Evolutionary conservation across 2,113 vertebrate genomes (phyloP), one percentile per base, ranked within the genome.

Genomic region (Steatornis caripensis): DNA sequence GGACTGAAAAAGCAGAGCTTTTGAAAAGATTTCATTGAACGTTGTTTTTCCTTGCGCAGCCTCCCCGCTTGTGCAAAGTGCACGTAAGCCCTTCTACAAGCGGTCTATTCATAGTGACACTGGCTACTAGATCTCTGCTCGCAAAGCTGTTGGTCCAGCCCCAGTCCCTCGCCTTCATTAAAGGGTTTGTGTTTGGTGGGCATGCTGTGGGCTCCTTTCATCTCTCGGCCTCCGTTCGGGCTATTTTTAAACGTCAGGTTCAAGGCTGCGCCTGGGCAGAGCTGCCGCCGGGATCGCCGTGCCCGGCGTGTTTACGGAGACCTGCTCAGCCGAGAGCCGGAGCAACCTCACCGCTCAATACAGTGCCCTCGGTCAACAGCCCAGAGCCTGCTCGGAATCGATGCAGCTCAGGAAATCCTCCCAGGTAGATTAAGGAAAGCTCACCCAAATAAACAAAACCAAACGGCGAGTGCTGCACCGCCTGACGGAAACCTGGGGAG

Each of bases 21-120:
- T 82, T 72, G 27, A 54, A 94, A 97, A 82, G 96, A 53, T 95
- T 15, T 55, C 94, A 93, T 91, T 95, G 91, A 96, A 60, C 4
- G 10, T 79, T 96, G 95, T 89, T 95, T 34, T 21, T 20, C 90
- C 89, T 48, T 11, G 36, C 6, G 1, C 90, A 57, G 53, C 6
- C 85, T 89, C 87, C 79, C 53, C 1, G 37, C 93, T 58, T 37
- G 78, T 88, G 80, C 75, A 54, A 78, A 61, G 26, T 11, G 85
- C 92, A 90, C 7, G 3, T 49, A 9, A 72, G 65, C 29, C 74
- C 18, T 72, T 70, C 66, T 39, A 90, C 92, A 95, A 95, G 84
- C 3, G 8, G 60, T 23, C 95, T 5, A 89, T 91, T 95, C 81
- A 97, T 69, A 66, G 66, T 10, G 37, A 61, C 36, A 70, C 53